A percentile compares a stretch with the other conserved stretches of the same genome.
These are phyloP conservation scores for Busseola fusca DNA, from an alignment of 2,888 invertebrate genomes.

Conservation along the genomic window DNA sequence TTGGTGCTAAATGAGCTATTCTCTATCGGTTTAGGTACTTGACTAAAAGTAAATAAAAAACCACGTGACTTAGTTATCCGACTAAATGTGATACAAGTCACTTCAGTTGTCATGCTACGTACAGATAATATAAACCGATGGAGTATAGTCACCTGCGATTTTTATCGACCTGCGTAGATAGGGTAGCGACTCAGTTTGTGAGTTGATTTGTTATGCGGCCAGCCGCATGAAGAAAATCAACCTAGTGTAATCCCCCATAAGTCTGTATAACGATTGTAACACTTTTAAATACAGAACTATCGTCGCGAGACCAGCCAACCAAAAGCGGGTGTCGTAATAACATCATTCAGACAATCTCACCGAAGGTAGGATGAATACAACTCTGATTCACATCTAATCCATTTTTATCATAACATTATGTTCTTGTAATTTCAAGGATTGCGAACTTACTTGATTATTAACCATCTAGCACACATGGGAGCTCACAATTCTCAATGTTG, in stretches of 20 bases:
- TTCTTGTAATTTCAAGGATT: conserved; percentile 30
- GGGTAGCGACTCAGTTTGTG: not conserved
- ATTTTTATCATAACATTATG: conserved; percentile 57
- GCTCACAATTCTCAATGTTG: conserved; percentile 79
- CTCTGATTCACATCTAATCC: conserved; percentile 18
- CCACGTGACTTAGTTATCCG: too few species aligned
- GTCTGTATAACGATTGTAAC: not conserved
- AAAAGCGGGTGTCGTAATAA: conserved; percentile 96
- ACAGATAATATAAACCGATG: too few species aligned
- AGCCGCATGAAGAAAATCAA: not conserved
- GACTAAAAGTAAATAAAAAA: too few species aligned
- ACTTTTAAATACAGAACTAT: conserved; percentile 76
- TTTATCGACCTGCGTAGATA: not conserved
- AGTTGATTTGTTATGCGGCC: not conserved
- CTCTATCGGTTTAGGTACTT: too few species aligned
- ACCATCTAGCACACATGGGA: conserved; percentile 71
- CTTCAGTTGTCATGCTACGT: too few species aligned
- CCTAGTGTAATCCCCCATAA: not conserved
- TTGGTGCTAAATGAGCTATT: not conserved
- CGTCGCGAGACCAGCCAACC: conserved; percentile 86
- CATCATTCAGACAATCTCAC: conserved; percentile 96
- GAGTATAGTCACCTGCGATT: not conserved
- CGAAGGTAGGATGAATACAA: conserved; percentile 90
- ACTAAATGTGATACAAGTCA: too few species aligned
- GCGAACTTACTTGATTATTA: conserved; percentile 55